Evolutionary conservation across 2,797 vertebrate species (phyloP).

Genomic region (Enoplosus armatus): DNA sequence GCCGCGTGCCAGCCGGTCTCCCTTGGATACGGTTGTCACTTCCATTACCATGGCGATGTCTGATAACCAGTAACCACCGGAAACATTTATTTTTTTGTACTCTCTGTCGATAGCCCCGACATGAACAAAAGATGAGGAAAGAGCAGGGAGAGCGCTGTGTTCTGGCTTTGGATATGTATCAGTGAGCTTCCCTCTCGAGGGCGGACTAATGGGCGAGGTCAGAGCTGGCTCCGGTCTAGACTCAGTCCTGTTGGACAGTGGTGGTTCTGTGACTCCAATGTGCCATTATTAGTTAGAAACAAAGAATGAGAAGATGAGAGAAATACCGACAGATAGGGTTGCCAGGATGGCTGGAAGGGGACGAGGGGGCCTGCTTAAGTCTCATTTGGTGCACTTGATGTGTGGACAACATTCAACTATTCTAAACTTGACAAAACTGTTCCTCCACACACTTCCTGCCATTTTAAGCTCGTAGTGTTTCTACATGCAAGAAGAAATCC

Average conservation of each 20-base stretch:
- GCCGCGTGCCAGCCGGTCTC: constrained; percentile 62
- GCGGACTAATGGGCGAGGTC: constrained; percentile 49
- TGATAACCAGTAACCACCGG: constrained; percentile 69
- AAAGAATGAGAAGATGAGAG: constrained; percentile 38
- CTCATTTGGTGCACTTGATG: constrained; percentile 12
- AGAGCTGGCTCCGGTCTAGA: constrained; percentile 52
- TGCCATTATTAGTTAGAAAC: constrained; percentile 47
- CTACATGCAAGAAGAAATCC: constrained; percentile 6
- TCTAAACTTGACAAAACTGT: constrained; percentile 7
- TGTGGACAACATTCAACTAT: background rate
- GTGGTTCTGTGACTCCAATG: constrained; percentile 57
- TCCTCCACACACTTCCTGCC: background rate
- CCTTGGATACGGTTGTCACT: constrained; percentile 79
- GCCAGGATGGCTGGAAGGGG: background rate
- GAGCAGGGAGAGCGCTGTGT: constrained; percentile 74
- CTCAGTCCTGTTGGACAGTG: constrained; percentile 41
- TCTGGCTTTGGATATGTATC: constrained; percentile 62
- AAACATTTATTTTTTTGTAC: constrained; percentile 46
- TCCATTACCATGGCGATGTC: constrained; percentile 70
- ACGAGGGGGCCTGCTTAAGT: background rate
- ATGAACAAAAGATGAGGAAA: constrained; percentile 84
- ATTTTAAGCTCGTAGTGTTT: constrained; percentile 21
- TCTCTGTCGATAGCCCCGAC: constrained; percentile 63
- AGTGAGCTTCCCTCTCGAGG: constrained; percentile 66
- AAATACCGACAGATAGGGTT: constrained; percentile 9